phyloP scores from a whole-genome alignment of 2,888 invertebrate genomes.

The Drosophila aldrichi region DNA sequence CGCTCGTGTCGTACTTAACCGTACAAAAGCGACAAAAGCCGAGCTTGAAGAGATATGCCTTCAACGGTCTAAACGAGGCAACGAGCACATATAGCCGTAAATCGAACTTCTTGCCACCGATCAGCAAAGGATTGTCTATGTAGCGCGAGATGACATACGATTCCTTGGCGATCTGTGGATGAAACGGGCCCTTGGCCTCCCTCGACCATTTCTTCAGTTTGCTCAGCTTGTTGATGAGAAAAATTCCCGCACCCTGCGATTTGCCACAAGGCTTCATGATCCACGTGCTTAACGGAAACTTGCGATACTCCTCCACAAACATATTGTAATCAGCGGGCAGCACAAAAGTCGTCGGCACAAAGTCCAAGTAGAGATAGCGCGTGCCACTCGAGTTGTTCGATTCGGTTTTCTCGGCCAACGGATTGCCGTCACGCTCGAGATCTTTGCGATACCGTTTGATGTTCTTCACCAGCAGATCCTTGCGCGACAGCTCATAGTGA shows the following conservation, averaged over 20 bases:
- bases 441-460: conserved; percentile 97
- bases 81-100: conserved; percentile 95
- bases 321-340: conserved; percentile 98
- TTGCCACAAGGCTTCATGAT: conserved; percentile 99
- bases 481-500: conserved; percentile 96
- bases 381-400: conserved; percentile 87
- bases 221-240: conserved; percentile 96
- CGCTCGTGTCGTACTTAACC: conserved; percentile 96
- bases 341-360: conserved; percentile 96
- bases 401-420: conserved; percentile 91
- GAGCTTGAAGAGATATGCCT: conserved; percentile 95
- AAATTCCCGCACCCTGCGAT: conserved; percentile 96
- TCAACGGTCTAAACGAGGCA: conserved; percentile 96
- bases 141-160: conserved; percentile 98
- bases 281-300: conserved; percentile 97
- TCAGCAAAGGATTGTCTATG: conserved; percentile 97
- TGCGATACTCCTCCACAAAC: conserved; percentile 98
- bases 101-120: conserved; percentile 98
- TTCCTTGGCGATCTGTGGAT: conserved; percentile 93
- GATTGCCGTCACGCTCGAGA: conserved; percentile 94
- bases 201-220: conserved; percentile 96
- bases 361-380: conserved; percentile 93
- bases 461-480: conserved; percentile 97
- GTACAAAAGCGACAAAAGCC: conserved; percentile 98
- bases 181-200: conserved; percentile 93